Conservation (phyloP, 2,113 vertebrate genomes). For the Danio rerio region GRCz12tu NC_133176.1:48654501-48655000, state of each 20-base stretch:
- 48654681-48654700: constrained; percentile 36
- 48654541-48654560: no score
- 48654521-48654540: no score
- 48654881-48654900: background rate
- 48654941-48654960: constrained; percentile 29
- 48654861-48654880: background rate
- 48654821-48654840: no score
- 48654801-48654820: no score
- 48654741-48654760: background rate
- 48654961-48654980: constrained; percentile 74
- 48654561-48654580: no score
- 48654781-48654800: background rate
- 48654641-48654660: background rate
- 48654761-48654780: background rate
- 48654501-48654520: background rate
- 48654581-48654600: no score
- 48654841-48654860: no score
- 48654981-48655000: constrained; percentile 85
- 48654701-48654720: no score
- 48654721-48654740: no score
- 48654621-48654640: background rate
- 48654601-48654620: no score
- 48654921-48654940: background rate
- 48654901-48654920: constrained; percentile 1
- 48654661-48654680: constrained; percentile 23